phyloP scores from a whole-genome alignment of 2,888 invertebrate genomes.

The Zhengitettix transpicula region DNA sequence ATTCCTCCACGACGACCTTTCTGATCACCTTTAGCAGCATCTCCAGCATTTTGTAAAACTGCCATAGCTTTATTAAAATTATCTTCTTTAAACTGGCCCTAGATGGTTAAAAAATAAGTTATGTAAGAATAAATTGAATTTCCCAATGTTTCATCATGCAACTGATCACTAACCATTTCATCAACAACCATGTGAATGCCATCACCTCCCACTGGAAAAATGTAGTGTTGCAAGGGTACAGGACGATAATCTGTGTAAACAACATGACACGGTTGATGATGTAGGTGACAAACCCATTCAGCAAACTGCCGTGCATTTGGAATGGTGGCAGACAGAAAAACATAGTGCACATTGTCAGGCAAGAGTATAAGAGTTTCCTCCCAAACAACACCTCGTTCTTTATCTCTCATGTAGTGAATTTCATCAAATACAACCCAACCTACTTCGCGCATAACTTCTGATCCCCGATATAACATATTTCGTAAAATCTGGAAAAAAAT shows the following conservation, averaged over 20 bases:
- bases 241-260: slow-evolving; percentile 97
- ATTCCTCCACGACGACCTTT: slow-evolving; percentile 57
- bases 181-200: slow-evolving; percentile 93
- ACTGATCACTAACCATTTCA: slow-evolving; percentile 43
- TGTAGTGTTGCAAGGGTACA: slow-evolving; percentile 93
- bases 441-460: slow-evolving; percentile 97
- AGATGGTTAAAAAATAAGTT: not conserved
- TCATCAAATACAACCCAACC: slow-evolving; percentile 99
- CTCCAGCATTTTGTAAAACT: slow-evolving; percentile 64
- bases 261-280: slow-evolving; percentile 94
- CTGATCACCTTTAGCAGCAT: slow-evolving; percentile 66
- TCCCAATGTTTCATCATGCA: not conserved
- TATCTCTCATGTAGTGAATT: slow-evolving; percentile 99
- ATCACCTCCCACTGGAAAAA: slow-evolving; percentile 92
- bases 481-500: slow-evolving; percentile 57
- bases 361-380: slow-evolving; percentile 95
- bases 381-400: slow-evolving; percentile 99
- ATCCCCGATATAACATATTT: slow-evolving; percentile 96
- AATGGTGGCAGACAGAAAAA: slow-evolving; percentile 97
- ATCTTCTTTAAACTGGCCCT: slow-evolving; percentile 91
- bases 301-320: slow-evolving; percentile 95
- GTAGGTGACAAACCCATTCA: slow-evolving; percentile 87
- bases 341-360: slow-evolving; percentile 95
- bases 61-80: slow-evolving; percentile 97
- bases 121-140: not conserved